These are phyloP conservation scores for Synanthedon andrenaeformis DNA, from an alignment of 2,888 invertebrate species.

Conservation along the genomic window DNA sequence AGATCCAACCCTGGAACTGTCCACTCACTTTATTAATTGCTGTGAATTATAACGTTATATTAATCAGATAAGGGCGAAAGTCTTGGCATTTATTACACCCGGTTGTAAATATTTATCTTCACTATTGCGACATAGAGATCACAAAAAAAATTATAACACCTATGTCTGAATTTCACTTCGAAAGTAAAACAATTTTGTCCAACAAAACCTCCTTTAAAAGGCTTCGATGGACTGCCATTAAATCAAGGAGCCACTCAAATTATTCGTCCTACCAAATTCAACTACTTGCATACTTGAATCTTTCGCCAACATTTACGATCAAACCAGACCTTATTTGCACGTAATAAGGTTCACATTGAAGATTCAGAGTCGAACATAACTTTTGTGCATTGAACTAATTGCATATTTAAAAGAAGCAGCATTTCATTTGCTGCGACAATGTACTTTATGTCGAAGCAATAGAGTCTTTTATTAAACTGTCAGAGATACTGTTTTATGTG, in stretches of 20 bases:
- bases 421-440: too few species aligned
- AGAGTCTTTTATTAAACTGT: too few species aligned
- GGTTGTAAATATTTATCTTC: neutral
- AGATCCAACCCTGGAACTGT: neutral
- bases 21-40: neutral
- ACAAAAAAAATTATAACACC: too few species aligned
- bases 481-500: too few species aligned
- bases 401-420: conserved; percentile 27
- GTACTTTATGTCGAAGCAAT: too few species aligned
- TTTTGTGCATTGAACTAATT: conserved; percentile 26
- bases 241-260: conserved; percentile 38
- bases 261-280: conserved; percentile 20
- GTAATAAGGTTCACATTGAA: too few species aligned
- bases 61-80: neutral
- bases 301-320: conserved; percentile 1
- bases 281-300: conserved; percentile 40
- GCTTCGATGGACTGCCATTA: conserved; percentile 26
- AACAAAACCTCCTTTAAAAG: conserved; percentile 3
- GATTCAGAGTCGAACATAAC: too few species aligned
- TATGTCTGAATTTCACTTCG: too few species aligned
- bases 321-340: too few species aligned
- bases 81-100: neutral
- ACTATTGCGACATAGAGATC: too few species aligned
- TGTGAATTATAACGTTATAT: neutral
- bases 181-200: too few species aligned